A percentile compares a stretch with the other conserved stretches of the same genome.
These are phyloP conservation scores for Myathropa florea DNA, from an alignment of 2,888 invertebrate species.

Conservation along the genomic window DNA sequence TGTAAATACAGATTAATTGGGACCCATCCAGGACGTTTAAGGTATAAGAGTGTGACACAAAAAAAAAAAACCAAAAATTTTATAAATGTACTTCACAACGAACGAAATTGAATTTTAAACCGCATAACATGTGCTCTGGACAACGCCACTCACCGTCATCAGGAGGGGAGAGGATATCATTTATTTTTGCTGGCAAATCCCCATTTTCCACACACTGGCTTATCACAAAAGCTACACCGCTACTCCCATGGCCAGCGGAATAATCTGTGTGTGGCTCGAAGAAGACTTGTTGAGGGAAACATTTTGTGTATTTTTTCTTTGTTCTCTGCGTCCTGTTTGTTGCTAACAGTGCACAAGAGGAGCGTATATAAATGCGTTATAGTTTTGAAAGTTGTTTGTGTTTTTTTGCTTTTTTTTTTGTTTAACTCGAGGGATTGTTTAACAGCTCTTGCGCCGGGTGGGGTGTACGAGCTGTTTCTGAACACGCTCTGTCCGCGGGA, in stretches of 20 bases:
- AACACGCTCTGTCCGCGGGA: slow-evolving; percentile 14
- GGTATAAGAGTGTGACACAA: slow-evolving; percentile 76
- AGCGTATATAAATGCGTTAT: neutral
- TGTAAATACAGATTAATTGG: slow-evolving; percentile 80
- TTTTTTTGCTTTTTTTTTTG: slow-evolving; percentile 8
- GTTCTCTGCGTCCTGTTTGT: slow-evolving; percentile 8
- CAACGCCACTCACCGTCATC: slow-evolving; percentile 26
- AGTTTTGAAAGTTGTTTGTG: neutral
- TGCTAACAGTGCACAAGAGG: neutral
- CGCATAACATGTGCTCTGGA: slow-evolving; percentile 43
- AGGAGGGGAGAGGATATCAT: neutral
- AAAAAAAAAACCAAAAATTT: slow-evolving; percentile 2
- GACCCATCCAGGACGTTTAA: slow-evolving; percentile 81
- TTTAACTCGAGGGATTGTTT: slow-evolving; percentile 5
- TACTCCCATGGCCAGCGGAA: neutral
- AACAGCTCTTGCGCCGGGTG: slow-evolving; percentile 36
- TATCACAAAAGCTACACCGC: slow-evolving; percentile 55
- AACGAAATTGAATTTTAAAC: slow-evolving; percentile 13
- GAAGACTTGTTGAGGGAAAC: slow-evolving; percentile 53
- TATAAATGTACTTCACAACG: neutral
- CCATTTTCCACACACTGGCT: slow-evolving; percentile 46
- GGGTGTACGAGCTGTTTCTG: slow-evolving; percentile 24
- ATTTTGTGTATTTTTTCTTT: slow-evolving; percentile 14
- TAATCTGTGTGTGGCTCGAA: neutral
- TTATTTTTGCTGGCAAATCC: slow-evolving; percentile 34